Percentiles rank a stretch among this genome's conserved stretches.
Evolutionary conservation across 2,888 invertebrate genomes (phyloP).

Genomic region (Chelonus formosanus): DNA sequence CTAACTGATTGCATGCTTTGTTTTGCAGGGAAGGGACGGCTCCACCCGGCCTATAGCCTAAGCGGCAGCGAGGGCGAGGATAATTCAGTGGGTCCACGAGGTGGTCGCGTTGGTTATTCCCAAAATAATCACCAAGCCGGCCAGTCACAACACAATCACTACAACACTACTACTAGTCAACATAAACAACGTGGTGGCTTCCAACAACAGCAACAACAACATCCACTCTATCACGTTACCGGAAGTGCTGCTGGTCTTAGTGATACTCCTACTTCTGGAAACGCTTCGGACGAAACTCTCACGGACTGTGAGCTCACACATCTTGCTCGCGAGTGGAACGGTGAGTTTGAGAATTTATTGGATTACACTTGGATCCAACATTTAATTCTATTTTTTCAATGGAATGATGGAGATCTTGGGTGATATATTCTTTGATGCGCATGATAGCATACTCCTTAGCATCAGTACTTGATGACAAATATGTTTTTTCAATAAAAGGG

Average conservation of each 20-base stretch:
- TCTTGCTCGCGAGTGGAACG: slow-evolving; percentile 80
- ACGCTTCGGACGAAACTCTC: slow-evolving; percentile 85
- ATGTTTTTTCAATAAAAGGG: not conserved
- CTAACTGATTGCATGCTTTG: slow-evolving; percentile 18
- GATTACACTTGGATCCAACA: not conserved
- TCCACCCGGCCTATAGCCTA: slow-evolving; percentile 83
- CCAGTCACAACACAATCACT: slow-evolving; percentile 58
- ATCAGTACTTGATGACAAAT: too few relatives aligned
- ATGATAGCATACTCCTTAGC: too few relatives aligned
- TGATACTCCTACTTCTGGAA: slow-evolving; percentile 84
- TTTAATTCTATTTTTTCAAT: not conserved
- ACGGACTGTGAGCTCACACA: slow-evolving; percentile 83
- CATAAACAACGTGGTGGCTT: slow-evolving; percentile 65
- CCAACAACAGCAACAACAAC: slow-evolving; percentile 65
- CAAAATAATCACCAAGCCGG: slow-evolving; percentile 50
- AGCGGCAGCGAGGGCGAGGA: slow-evolving; percentile 81
- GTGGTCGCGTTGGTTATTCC: slow-evolving; percentile 68
- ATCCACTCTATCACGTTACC: slow-evolving; percentile 61
- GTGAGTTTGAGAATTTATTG: slow-evolving; percentile 2
- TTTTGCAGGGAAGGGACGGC: slow-evolving; percentile 76
- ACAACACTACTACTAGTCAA: slow-evolving; percentile 48
- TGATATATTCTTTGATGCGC: too few relatives aligned
- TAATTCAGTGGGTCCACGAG: slow-evolving; percentile 59
- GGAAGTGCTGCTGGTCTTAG: slow-evolving; percentile 71
- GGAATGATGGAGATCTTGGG: too few relatives aligned